A percentile compares a stretch with the other conserved stretches of the same genome.
These are phyloP conservation scores for Anas bernieri DNA, from an alignment of 2,797 vertebrate genomes.

Conservation along the genomic window DNA sequence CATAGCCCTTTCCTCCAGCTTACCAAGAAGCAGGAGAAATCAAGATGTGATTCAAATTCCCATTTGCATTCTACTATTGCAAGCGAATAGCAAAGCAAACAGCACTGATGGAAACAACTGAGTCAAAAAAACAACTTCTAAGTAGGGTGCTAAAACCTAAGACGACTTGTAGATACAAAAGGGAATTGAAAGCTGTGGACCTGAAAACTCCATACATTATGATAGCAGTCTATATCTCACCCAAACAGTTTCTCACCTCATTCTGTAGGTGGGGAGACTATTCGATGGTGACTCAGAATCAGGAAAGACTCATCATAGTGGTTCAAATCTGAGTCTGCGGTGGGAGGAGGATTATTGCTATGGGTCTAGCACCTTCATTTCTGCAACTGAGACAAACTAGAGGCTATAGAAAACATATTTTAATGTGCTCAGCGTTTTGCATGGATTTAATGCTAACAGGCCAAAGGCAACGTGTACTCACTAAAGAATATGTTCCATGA, in stretches of 20 bases:
- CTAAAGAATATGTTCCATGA: neutral
- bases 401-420: neutral
- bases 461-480: neutral
- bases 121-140: neutral
- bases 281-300: conserved; percentile 15
- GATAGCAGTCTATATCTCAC: conserved; percentile 7
- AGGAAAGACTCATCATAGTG: neutral
- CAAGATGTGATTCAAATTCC: neutral
- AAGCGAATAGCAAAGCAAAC: neutral
- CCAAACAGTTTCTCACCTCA: neutral
- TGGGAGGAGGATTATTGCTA: neutral
- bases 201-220: neutral
- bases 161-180: neutral
- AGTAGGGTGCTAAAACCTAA: neutral
- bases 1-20: neutral
- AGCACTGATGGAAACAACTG: neutral
- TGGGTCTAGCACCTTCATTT: neutral
- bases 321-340: conserved; percentile 11
- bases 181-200: neutral
- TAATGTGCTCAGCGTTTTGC: neutral
- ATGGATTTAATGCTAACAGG: neutral
- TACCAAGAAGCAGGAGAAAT: neutral
- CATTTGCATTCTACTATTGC: neutral
- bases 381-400: neutral
- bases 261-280: neutral